A percentile compares a stretch with the other conserved stretches of the same genome.
Conservation (phyloP, 2,113 vertebrate species). For the Lepidothrix coronata region DNA sequence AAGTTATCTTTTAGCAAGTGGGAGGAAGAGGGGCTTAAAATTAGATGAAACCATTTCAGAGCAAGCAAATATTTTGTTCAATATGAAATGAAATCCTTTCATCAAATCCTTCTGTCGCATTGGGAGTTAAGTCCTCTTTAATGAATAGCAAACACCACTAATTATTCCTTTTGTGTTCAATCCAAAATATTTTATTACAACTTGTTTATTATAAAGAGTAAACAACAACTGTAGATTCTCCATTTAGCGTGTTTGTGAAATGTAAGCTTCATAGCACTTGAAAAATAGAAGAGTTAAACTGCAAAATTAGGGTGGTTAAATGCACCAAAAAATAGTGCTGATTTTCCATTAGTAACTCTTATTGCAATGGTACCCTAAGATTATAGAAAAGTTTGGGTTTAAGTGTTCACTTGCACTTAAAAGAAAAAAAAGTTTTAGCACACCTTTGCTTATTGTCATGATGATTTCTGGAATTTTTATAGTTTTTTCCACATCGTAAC, state of each 20-base stretch:
- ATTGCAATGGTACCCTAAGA: background rate
- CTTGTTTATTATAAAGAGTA: background rate
- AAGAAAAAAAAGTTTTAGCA: background rate
- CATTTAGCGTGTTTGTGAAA: background rate
- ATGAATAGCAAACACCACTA: background rate
- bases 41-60: background rate
- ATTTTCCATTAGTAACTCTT: background rate
- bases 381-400: background rate
- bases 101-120: background rate
- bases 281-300: background rate
- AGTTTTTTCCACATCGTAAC: background rate
- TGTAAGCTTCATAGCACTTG: background rate
- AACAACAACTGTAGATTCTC: background rate
- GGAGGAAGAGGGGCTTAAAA: background rate
- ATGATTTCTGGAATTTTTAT: background rate
- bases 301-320: background rate
- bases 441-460: background rate
- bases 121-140: constrained; percentile 25
- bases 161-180: constrained; percentile 13
- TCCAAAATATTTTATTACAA: constrained; percentile 39
- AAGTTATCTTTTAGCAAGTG: background rate
- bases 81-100: constrained; percentile 2
- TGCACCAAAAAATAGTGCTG: background rate
- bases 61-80: constrained; percentile 1
- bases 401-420: background rate